Base-by-base conservation (phyloP, 2,797 vertebrate species). In the Xerus rutilus region DNA sequence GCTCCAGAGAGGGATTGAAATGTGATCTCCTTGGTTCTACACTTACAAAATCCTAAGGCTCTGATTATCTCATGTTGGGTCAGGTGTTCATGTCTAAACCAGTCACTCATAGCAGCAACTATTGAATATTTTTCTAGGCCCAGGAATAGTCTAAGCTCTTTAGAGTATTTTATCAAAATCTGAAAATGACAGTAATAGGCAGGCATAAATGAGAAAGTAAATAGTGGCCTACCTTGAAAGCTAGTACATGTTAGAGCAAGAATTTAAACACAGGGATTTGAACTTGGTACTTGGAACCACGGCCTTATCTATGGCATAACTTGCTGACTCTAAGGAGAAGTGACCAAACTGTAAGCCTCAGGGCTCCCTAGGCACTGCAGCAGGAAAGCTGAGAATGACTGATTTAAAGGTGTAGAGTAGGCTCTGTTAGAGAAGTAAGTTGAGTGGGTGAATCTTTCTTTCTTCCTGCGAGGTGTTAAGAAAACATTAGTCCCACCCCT, bases 341-440 rank as follows among this genome's bases (percentile, higher is more conserved):
- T 18, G 47, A 35, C 65, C 45, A 73, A 54, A 45, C 35, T 57
- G 18, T 59, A 28, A 49, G 52, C 73, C 87, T 30, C 43, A 52
- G 54, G 18, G 54, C 64, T 83, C 64, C 45, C 54, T 12, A 3
- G 23, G 65, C 47, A 43, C 12, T 35, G 28, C 39, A 93, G 20
- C 73, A 23, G 20, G 8, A 0, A 5, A 52, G 23, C 20, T 84
- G 67, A 57, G 35, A 78, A 35, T 89, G 85, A 74, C 57, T 89
- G 39, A 88, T 20, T 67, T 73, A 76, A 94, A 84, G 49, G 74
- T 52, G 82, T 92, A 65, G 52, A 93, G 64, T 35, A 35, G 65
- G 28, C 67, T 89, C 8, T 32, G 15, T 91, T 73, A 57, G 11
- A 35, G 45, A 96, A 94, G 82, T 39, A 79, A 79, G 18, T 45